These are phyloP conservation scores for Drosophila azteca DNA, from an alignment of 1,140 invertebrate species.

Conservation along the genomic window DNA sequence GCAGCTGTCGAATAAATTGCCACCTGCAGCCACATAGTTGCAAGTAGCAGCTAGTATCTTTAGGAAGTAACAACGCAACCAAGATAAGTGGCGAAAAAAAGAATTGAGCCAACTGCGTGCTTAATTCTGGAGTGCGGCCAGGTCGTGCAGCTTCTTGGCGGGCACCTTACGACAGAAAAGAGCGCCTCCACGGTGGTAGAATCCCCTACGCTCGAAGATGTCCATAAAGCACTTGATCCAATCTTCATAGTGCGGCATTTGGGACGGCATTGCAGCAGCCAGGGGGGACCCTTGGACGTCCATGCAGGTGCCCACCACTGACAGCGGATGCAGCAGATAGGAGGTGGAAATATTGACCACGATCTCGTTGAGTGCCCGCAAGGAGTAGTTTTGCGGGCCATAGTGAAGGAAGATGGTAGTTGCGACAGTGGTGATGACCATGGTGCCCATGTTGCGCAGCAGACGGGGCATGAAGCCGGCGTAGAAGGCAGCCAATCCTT, in stretches of 20 bases:
- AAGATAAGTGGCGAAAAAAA: too few relatives aligned
- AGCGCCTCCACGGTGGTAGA: constrained; percentile 46
- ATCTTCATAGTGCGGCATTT: constrained; percentile 56
- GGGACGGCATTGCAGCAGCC: constrained; percentile 46
- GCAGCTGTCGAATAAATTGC: too few relatives aligned
- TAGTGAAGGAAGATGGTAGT: not conserved
- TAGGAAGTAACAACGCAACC: too few relatives aligned
- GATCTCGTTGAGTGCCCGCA: not conserved
- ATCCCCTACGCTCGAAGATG: constrained; percentile 41
- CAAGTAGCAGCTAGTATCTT: too few relatives aligned
- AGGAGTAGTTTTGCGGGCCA: too few relatives aligned
- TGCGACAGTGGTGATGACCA: constrained; percentile 38
- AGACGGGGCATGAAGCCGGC: constrained; percentile 50
- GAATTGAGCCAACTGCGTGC: too few relatives aligned
- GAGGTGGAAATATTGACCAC: constrained; percentile 6
- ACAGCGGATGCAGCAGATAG: constrained; percentile 35
- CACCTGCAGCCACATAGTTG: too few relatives aligned
- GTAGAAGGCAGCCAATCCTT: constrained; percentile 40
- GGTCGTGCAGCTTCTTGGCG: constrained; percentile 9
- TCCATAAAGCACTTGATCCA: constrained; percentile 59
- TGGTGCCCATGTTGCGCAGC: constrained; percentile 34
- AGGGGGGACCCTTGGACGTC: constrained; percentile 47
- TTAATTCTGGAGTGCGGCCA: too few relatives aligned
- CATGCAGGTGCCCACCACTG: constrained; percentile 62
- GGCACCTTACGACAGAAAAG: constrained; percentile 56